Evolutionary conservation across 2,888 invertebrate species (phyloP).

Genomic region (Drosophila dives): DNA sequence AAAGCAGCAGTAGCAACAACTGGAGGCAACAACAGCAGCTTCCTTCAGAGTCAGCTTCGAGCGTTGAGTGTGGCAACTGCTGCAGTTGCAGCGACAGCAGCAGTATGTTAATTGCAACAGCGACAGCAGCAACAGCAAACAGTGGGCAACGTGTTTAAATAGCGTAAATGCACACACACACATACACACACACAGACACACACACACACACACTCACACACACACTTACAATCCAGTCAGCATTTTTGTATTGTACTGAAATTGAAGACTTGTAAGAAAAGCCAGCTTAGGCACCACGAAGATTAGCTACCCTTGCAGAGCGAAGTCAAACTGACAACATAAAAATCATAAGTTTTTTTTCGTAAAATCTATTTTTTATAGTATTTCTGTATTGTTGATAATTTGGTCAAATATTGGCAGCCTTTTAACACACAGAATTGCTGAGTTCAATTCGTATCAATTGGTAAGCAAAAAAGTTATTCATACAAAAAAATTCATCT

Average conservation of each 20-base stretch:
- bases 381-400: not conserved
- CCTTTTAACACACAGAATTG: not conserved
- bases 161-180: slow-evolving; percentile 56
- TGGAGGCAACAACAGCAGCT: slow-evolving; percentile 23
- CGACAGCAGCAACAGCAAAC: slow-evolving; percentile 55
- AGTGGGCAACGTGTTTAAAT: slow-evolving; percentile 71
- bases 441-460: not conserved
- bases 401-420: not conserved
- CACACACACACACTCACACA: not conserved
- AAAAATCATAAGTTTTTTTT: too few species aligned
- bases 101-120: slow-evolving; percentile 62
- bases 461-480: not conserved
- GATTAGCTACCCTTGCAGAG: not conserved
- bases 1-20: slow-evolving; percentile 57
- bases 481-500: too few species aligned
- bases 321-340: not conserved
- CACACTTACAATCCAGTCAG: slow-evolving; percentile 11
- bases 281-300: not conserved
- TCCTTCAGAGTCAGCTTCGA: slow-evolving; percentile 46
- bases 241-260: slow-evolving; percentile 51
- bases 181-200: slow-evolving; percentile 8
- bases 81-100: slow-evolving; percentile 20
- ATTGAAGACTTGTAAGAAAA: slow-evolving; percentile 56
- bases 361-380: not conserved
- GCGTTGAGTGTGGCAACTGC: slow-evolving; percentile 44